Evolutionary conservation across 2,113 vertebrate species (phyloP), one percentile per base, ranked within the genome.

Genomic region (Cavia porcellus): DNA sequence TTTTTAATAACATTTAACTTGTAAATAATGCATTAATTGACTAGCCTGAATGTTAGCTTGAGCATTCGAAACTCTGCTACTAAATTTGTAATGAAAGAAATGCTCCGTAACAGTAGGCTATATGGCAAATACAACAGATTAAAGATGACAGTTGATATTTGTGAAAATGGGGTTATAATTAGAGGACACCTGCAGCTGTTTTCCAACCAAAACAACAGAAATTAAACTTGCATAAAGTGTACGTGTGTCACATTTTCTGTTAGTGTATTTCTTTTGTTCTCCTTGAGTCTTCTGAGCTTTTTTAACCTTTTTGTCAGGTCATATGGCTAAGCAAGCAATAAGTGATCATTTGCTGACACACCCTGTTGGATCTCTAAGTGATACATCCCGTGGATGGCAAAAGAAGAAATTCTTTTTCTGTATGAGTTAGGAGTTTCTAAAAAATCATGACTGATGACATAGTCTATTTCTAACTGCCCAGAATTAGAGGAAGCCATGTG

Each of bases 21-120:
- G 99, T 99, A 99, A 99, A 99, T 99, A 99, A 99, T 99, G 99
- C 99, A 99, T 99, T 99, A 99, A 99, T 99, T 99, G 99, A 98
- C 99, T 99, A 99, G 99, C 98, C 98, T 99, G 99, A 99, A 99
- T 99, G 99, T 99, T 99, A 99, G 99, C 98, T 99, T 98, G 98
- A 99, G 99, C 98, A 99, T 98, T 99, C 92, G 98, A 98, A 99
- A 99, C 98, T 99, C 98, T 98, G 97, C 98, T 98, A 98, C 98
- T 98, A 98, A 99, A 99, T 98, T 98, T 96, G 97, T 99, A 98
- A 98, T 99, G 98, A 99, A 99, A 99, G 98, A 98, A 98, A 97
- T 96, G 97, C 95, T 95, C 98, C 97, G 94, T 98, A 98, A 95
- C 97, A 99, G 98, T 98, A 98, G 98, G 97, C 98, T 98, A 97